Conservation (phyloP, 2,113 vertebrate species). For the Amphiprion ocellaris region DNA sequence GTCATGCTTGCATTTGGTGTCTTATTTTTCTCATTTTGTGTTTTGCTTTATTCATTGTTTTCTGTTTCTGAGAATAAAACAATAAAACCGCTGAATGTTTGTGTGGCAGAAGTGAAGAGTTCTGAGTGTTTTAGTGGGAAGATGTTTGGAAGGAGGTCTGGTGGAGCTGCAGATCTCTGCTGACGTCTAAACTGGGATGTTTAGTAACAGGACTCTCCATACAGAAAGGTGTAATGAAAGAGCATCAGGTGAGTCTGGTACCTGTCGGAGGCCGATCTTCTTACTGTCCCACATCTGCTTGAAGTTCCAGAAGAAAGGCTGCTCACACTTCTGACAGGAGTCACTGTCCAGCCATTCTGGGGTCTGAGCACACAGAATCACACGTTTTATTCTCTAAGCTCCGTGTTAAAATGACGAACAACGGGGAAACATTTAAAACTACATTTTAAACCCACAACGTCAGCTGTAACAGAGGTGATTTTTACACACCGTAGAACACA, state of each 20-base stretch:
- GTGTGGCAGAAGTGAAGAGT: neutral
- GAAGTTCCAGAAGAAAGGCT: constrained; percentile 99
- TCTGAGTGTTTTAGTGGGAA: neutral
- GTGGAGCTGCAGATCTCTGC: neutral
- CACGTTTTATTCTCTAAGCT: no score
- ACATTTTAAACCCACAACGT: no score
- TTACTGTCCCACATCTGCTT: constrained; percentile 99
- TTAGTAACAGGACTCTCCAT: no score
- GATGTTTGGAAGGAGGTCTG: neutral
- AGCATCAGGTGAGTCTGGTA: constrained; percentile 42
- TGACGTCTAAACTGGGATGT: neutral
- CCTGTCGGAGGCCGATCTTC: constrained; percentile 98
- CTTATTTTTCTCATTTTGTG: no score
- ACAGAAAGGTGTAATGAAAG: neutral
- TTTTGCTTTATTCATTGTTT: no score
- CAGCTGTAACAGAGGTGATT: no score
- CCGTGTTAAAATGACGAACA: neutral
- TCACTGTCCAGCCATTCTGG: constrained; percentile 98
- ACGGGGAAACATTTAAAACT: no score
- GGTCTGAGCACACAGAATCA: constrained; percentile 84
- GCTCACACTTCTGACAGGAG: constrained; percentile 98
- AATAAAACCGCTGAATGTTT: constrained; percentile 36
- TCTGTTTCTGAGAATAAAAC: constrained; percentile 7
- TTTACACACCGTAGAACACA: no score
- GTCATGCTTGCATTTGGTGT: no score